Evolutionary conservation across 2,113 vertebrate species (phyloP), one percentile per base, ranked within the genome.

Genomic region (Otolemur garnettii): DNA sequence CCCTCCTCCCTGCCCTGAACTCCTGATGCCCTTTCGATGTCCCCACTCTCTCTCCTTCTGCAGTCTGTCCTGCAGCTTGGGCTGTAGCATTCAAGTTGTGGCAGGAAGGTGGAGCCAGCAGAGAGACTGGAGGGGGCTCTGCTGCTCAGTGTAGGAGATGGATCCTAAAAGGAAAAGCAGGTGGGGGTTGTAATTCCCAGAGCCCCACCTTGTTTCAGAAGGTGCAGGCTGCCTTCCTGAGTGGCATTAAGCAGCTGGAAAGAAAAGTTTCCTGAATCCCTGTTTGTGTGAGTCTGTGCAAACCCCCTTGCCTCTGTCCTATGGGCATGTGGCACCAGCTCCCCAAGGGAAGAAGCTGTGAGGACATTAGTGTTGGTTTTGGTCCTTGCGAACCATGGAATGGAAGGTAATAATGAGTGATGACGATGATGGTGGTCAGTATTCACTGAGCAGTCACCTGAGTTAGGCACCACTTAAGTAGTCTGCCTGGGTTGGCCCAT

Each of bases 31-130:
- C 75, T 81, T 30, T 59, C 35, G 0, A 22, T 4, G 57, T 66
- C 62, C 7, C 0, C 42, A 45, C 84, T 79, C 33, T 5, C 19
- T 69, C 94, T 82, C 71, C 4, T 72, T 55, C 62, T 33, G 62
- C 62, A 64, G 62, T 64, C 62, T 7, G 60, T 62, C 38, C 30
- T 7, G 0, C 85, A 30, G 92, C 13, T 74, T 64, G 19, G 78
- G 64, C 93, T 42, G 38, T 12, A 74, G 85, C 86, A 8, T 94
- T 77, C 57, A 71, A 50, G 83, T 75, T 30, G 35, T 53, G 62
- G 93, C 88, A 85, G 86, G 89, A 91, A 95, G 82, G 85, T 69
- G 85, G 91, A 92, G 96, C 94, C 90, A 86, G 90, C 68, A 21
- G 71, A 69, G 75, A 94, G 82, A 35, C 45, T 3, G 86, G 89